phyloP scores from a whole-genome alignment of 1,140 invertebrate species.

The Euwallacea similis region DNA sequence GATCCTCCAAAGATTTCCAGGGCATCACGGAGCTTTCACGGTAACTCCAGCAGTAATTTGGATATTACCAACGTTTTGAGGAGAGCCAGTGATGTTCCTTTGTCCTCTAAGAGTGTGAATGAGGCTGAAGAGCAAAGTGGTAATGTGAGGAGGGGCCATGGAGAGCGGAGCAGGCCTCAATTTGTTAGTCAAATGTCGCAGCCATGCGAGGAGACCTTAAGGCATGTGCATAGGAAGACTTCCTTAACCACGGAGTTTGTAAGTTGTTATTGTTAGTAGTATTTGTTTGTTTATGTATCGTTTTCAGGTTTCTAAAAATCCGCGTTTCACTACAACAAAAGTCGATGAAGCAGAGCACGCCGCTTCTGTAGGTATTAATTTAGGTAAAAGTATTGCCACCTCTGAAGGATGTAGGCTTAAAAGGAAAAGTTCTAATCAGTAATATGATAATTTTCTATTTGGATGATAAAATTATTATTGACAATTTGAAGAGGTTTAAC shows the following conservation, averaged over 20 bases:
- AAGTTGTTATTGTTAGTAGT: constrained; percentile 4
- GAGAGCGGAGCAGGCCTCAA: constrained; percentile 24
- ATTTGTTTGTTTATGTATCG: background rate
- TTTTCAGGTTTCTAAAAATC: constrained; percentile 47
- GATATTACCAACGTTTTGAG: constrained; percentile 41
- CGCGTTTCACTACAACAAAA: constrained; percentile 53
- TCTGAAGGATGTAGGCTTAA: no score
- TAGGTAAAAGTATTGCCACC: no score
- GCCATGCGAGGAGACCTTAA: constrained; percentile 20
- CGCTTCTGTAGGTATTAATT: constrained; percentile 26
- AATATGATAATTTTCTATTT: no score
- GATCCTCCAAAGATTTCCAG: constrained; percentile 55
- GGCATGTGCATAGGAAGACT: constrained; percentile 28
- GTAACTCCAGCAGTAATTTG: constrained; percentile 46
- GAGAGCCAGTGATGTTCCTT: constrained; percentile 49
- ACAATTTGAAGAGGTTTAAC: no score
- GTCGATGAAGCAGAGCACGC: constrained; percentile 56
- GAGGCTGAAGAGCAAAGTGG: background rate
- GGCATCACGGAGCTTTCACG: constrained; percentile 56
- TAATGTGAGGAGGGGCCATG: background rate
- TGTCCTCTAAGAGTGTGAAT: constrained; percentile 3
- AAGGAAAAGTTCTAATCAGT: no score
- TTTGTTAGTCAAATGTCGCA: constrained; percentile 38
- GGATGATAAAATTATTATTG: no score
- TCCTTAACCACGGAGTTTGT: constrained; percentile 37